Evolutionary conservation across 1,140 invertebrate genomes (phyloP).

Genomic region (Vanessa atalanta): DNA sequence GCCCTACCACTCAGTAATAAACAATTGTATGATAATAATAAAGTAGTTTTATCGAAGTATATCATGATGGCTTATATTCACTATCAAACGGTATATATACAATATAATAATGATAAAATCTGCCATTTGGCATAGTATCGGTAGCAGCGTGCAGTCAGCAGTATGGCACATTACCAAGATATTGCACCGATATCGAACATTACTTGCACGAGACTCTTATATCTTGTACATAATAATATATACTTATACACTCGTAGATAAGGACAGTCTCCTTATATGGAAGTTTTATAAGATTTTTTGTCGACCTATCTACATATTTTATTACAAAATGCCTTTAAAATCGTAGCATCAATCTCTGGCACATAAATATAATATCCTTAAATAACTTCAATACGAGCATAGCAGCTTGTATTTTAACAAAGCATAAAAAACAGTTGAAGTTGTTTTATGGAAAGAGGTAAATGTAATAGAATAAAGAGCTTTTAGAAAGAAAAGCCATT

Average conservation of each 20-base stretch:
- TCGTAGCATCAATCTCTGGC: too few relatives aligned
- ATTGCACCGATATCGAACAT: constrained; percentile 28
- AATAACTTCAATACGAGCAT: background rate
- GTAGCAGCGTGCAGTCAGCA: constrained; percentile 1
- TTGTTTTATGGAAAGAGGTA: background rate
- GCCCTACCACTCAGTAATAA: too few relatives aligned
- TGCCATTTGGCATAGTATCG: constrained; percentile 12
- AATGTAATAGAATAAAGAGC: background rate
- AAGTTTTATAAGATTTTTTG: too few relatives aligned
- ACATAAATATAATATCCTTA: background rate
- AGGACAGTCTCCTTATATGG: background rate
- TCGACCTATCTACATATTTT: too few relatives aligned
- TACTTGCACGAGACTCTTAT: constrained; percentile 7
- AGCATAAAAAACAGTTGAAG: background rate
- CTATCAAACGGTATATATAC: constrained; percentile 1
- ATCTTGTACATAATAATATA: background rate
- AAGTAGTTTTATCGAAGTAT: background rate
- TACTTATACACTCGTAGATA: background rate
- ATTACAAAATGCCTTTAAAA: too few relatives aligned
- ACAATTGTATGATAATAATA: background rate
- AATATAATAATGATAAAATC: constrained; percentile 20
- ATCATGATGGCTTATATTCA: background rate
- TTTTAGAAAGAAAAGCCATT: background rate
- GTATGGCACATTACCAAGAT: constrained; percentile 29
- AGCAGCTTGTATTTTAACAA: background rate